Base-by-base conservation (phyloP, 2,888 invertebrate genomes). In the Terebella lapidaria region DNA sequence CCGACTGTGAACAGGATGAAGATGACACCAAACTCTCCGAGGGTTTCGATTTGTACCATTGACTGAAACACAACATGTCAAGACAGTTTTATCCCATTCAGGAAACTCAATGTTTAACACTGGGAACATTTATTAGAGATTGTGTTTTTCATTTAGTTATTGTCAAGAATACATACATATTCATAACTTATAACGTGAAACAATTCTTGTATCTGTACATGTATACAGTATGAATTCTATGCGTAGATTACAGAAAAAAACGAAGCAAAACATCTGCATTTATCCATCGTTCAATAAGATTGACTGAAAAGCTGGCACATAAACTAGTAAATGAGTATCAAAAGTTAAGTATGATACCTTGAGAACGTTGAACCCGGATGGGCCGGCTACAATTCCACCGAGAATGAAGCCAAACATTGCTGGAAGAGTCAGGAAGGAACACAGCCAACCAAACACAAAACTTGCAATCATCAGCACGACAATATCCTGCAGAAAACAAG, bases 11-110 rank as follows among this genome's bases (percentile, higher is more conserved):
- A 71, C 22, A 70, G 56, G 30, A 70, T 71, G 63, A 70, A 64
- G 56, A 71, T 70, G n/a, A 70, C 67, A 0, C 70, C 70, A 56
- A 70, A 70, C 52, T 71, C 65, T 28, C 68, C 70, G 5, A 70
- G 42, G 1, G 69, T 71, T 52, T 70, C 70, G 2, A 70, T 24
- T 57, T 70, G 70, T 2, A 70, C 70, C 27, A 68, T 45, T 18
- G 68, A 71, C 66, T 70, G 60, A 18, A 63, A 62, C 22, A 29
- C 35, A 35, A 35, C n/a, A n/a, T n/a, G n/a, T n/a, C n/a, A n/a
- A n/a, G n/a, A n/a, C n/a, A n/a, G n/a, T n/a, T n/a, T n/a, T n/a
- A n/a, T n/a, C n/a, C n/a, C n/a, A n/a, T 49, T 49, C 10, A 18
- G 5, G 10, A 54, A 54, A 26, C 18, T 18, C 10, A 42, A 42